A percentile compares a stretch with the other conserved stretches of the same genome.
These are phyloP conservation scores for Rhinophrynus dorsalis DNA, from an alignment of 2,797 vertebrate species.

Conservation along the genomic window DNA sequence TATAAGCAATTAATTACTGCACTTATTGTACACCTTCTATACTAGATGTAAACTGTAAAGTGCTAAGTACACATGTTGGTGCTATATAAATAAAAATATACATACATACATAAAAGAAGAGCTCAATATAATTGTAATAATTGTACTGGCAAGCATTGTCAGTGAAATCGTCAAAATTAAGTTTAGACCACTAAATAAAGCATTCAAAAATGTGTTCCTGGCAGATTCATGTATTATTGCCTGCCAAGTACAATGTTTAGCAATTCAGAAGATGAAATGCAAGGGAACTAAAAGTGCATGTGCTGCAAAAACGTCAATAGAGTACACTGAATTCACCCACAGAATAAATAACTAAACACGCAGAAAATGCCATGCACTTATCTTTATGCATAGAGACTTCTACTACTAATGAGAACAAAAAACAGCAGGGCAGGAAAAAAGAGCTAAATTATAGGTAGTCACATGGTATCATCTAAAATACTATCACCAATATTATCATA, in stretches of 20 bases:
- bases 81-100: no score
- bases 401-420: no score
- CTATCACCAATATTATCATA: no score
- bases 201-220: slow-evolving; percentile 16
- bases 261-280: slow-evolving; percentile 17
- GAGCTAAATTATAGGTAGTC: no score
- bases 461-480: no score
- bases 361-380: background rate
- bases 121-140: no score
- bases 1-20: no score
- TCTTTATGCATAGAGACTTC: slow-evolving; percentile 6
- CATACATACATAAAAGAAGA: no score
- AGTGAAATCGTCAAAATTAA: background rate
- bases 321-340: background rate
- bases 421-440: no score
- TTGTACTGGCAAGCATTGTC: background rate
- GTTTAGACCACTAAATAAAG: slow-evolving; percentile 16
- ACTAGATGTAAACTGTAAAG: no score
- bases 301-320: slow-evolving; percentile 1
- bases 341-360: slow-evolving; percentile 9
- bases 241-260: slow-evolving; percentile 28
- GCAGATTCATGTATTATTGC: slow-evolving; percentile 6
- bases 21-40: no score
- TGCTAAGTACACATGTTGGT: no score
- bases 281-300: background rate